phyloP scores from a whole-genome alignment of 2,888 invertebrate species.

The Drepana falcataria region DNA sequence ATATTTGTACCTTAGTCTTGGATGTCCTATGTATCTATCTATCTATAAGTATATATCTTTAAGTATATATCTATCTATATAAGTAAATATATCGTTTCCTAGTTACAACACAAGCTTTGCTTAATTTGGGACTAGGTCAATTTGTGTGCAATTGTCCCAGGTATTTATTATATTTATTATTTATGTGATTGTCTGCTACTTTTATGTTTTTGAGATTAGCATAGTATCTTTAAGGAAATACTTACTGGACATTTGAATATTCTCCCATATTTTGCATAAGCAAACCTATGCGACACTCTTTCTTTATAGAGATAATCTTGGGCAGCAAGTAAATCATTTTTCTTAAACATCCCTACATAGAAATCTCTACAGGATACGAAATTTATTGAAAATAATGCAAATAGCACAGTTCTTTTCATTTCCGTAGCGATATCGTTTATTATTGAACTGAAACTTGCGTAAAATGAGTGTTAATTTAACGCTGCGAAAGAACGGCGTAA shows the following conservation, averaged over 20 bases:
- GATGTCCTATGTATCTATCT: too few relatives aligned
- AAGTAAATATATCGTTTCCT: too few relatives aligned
- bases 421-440: background rate
- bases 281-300: constrained; percentile 24
- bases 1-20: too few relatives aligned
- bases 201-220: too few relatives aligned
- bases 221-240: background rate
- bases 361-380: constrained; percentile 40
- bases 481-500: background rate
- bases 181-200: too few relatives aligned
- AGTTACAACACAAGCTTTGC: too few relatives aligned
- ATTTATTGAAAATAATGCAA: constrained; percentile 16
- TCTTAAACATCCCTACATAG: constrained; percentile 56
- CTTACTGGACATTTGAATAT: constrained; percentile 54
- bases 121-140: too few relatives aligned
- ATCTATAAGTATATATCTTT: too few relatives aligned
- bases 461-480: background rate
- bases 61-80: too few relatives aligned
- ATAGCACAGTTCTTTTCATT: constrained; percentile 4
- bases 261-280: constrained; percentile 49
- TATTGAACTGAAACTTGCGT: background rate
- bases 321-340: constrained; percentile 52
- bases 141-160: too few relatives aligned
- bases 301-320: constrained; percentile 51
- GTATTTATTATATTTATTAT: too few relatives aligned